Conservation (phyloP, 2,888 invertebrate genomes). For the Platynereis dumerilii region DNA sequence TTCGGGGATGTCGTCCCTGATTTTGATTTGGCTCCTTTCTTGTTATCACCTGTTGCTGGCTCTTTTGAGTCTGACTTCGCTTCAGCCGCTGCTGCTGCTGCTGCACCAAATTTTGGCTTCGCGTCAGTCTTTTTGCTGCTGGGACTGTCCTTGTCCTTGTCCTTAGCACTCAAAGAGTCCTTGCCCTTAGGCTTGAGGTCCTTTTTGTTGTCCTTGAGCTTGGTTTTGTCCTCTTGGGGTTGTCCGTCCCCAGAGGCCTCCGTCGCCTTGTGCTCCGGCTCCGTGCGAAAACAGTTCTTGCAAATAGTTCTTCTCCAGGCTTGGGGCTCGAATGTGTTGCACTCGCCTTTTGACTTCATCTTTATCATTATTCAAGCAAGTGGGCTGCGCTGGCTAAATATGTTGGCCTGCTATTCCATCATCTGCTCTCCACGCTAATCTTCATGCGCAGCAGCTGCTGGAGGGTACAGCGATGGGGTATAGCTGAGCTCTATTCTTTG, state of each 20-base stretch:
- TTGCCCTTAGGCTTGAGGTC: slow-evolving; percentile 1
- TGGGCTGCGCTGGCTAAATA: too few relatives aligned
- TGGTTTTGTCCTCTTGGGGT: too few relatives aligned
- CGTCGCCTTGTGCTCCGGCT: slow-evolving; percentile 26
- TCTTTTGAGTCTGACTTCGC: background rate
- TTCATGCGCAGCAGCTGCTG: too few relatives aligned
- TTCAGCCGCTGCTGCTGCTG: background rate
- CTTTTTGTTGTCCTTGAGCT: too few relatives aligned
- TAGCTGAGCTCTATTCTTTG: too few relatives aligned
- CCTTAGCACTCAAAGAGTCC: background rate
- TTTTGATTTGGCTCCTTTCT: slow-evolving; percentile 2
- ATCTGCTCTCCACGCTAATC: too few relatives aligned
- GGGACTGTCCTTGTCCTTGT: too few relatives aligned
- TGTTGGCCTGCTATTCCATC: too few relatives aligned
- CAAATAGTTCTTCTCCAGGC: slow-evolving; percentile 37
- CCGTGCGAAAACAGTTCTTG: slow-evolving; percentile 41
- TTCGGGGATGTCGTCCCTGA: background rate
- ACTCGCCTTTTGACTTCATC: slow-evolving; percentile 11
- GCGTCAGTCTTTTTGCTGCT: too few relatives aligned
- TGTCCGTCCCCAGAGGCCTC: background rate
- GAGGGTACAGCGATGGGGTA: too few relatives aligned
- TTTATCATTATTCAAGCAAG: too few relatives aligned
- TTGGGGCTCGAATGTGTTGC: slow-evolving; percentile 39
- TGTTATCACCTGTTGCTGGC: background rate
- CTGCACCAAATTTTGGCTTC: background rate